phyloP scores from a whole-genome alignment of 2,888 invertebrate genomes.

The Drosophila mercatorum region DNA sequence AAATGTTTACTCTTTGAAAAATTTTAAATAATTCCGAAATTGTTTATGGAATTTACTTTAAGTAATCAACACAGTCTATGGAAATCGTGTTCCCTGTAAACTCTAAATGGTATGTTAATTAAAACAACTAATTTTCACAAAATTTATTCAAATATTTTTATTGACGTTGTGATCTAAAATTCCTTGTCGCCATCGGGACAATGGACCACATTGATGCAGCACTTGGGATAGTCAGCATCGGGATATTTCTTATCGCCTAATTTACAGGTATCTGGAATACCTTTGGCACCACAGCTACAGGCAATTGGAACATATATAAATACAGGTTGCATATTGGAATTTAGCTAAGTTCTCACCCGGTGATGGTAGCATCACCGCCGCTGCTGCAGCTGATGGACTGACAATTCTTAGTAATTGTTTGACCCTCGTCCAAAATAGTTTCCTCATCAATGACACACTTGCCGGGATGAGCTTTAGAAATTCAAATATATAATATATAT shows the following conservation, averaged over 20 bases:
- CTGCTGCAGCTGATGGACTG: not conserved
- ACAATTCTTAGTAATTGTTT: not conserved
- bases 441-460: constrained; percentile 49
- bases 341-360: not conserved
- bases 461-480: constrained; percentile 47
- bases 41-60: too few species aligned
- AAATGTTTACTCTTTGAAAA: too few species aligned
- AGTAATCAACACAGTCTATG: too few species aligned
- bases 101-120: not conserved
- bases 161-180: not conserved
- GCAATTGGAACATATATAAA: not conserved
- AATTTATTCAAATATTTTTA: too few species aligned
- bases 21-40: too few species aligned
- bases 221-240: constrained; percentile 33
- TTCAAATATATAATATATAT: not conserved
- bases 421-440: constrained; percentile 41
- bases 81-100: too few species aligned
- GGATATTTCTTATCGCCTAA: constrained; percentile 37
- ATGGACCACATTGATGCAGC: constrained; percentile 20
- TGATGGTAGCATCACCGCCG: not conserved
- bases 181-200: constrained; percentile 20
- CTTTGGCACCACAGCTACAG: constrained; percentile 35
- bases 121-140: not conserved
- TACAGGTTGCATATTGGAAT: not conserved
- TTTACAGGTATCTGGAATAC: constrained; percentile 8